Evolutionary conservation across 1,140 invertebrate genomes (phyloP).

Genomic region (Coptotermes formosanus): DNA sequence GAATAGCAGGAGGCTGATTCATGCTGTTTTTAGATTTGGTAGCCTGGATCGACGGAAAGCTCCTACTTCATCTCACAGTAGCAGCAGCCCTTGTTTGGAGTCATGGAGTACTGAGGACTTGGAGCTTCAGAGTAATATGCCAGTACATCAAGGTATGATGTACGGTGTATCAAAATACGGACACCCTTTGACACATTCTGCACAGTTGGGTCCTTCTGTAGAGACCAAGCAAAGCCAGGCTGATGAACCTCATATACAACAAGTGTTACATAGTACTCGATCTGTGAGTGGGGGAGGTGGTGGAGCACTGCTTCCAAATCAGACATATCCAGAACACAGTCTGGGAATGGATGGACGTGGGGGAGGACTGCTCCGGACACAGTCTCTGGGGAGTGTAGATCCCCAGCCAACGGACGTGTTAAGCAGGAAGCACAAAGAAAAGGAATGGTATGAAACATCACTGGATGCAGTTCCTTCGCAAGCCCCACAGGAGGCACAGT

Average conservation of each 20-base stretch:
- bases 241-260: not conserved
- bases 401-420: conserved; percentile 28
- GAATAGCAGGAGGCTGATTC: too few species aligned
- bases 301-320: conserved; percentile 45
- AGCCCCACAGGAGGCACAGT: conserved; percentile 40
- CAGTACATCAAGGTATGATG: not conserved
- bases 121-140: conserved; percentile 35
- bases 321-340: conserved; percentile 52
- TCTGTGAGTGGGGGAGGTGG: not conserved
- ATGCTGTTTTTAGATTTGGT: conserved; percentile 52
- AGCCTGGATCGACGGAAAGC: conserved; percentile 62
- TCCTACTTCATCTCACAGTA: conserved; percentile 20
- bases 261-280: not conserved
- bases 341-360: conserved; percentile 42
- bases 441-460: conserved; percentile 74
- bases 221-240: not conserved
- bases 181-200: not conserved
- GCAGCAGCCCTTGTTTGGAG: conserved; percentile 36
- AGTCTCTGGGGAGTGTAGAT: conserved; percentile 59
- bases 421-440: conserved; percentile 50
- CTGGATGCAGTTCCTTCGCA: conserved; percentile 57
- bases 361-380: conserved; percentile 54
- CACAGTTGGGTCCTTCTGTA: not conserved
- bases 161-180: not conserved
- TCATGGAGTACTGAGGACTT: conserved; percentile 40